Percentiles rank a stretch among this genome's conserved stretches.
Conservation (phyloP, 2,797 vertebrate species). For the Uromys caudimaculatus region DNA sequence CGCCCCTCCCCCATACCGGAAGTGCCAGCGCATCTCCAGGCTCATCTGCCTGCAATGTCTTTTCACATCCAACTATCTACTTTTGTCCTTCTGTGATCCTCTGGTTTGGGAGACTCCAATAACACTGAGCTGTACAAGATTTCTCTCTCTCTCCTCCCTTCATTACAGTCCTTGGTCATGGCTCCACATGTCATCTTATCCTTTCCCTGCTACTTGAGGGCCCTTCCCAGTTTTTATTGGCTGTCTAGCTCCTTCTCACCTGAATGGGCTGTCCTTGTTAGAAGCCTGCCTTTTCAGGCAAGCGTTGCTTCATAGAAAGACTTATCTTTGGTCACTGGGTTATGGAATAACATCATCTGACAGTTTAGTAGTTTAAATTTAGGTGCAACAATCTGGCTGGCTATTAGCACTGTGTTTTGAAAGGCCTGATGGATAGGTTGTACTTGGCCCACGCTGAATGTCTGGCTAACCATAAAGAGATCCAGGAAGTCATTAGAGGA, state of each 20-base stretch:
- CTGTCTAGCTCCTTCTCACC: background rate
- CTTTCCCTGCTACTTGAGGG: background rate
- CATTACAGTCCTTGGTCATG: background rate
- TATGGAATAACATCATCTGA: background rate
- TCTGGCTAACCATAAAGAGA: background rate
- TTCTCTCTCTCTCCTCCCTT: background rate
- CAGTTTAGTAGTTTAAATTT: constrained; percentile 4
- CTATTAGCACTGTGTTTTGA: background rate
- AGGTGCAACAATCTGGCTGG: background rate
- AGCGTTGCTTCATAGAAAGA: background rate
- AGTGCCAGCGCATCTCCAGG: background rate
- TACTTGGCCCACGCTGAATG: background rate
- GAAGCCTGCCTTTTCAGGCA: constrained; percentile 41
- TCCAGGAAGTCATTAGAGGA: background rate
- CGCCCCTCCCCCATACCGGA: background rate
- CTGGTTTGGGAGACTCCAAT: background rate
- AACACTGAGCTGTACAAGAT: background rate
- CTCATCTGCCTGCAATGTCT: background rate
- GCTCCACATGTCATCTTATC: background rate
- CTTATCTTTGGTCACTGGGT: background rate
- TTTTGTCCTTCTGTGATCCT: background rate
- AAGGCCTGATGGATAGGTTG: background rate
- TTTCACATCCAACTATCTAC: constrained; percentile 25
- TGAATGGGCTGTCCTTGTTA: background rate
- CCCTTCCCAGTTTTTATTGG: background rate